Percentiles rank a stretch among this genome's conserved stretches.
Conservation (phyloP, 2,113 vertebrate species). For the Ellobius talpinus region DNA sequence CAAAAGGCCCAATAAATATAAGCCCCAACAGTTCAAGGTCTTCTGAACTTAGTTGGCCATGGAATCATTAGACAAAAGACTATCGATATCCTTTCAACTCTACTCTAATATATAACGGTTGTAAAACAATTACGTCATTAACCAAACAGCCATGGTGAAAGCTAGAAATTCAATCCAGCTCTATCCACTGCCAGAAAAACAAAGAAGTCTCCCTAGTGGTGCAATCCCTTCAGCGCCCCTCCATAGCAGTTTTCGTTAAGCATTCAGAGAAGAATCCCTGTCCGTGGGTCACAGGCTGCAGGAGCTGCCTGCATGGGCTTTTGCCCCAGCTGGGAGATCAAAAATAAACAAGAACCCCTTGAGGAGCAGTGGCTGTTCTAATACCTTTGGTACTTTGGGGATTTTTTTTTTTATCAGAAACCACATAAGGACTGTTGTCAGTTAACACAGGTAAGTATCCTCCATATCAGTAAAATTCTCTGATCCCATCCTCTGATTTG, state of each 20-base stretch:
- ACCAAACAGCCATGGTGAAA: background rate
- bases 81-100: background rate
- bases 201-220: background rate
- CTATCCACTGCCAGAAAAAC: background rate
- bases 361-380: background rate
- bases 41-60: background rate
- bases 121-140: background rate
- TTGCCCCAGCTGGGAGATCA: background rate
- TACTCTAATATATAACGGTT: background rate
- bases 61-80: background rate
- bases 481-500: background rate
- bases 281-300: fast-evolving
- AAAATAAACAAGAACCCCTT: background rate
- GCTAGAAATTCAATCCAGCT: background rate
- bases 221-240: fast-evolving
- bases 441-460: background rate
- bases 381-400: background rate
- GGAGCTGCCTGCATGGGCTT: fast-evolving
- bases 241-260: background rate
- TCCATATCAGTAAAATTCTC: background rate
- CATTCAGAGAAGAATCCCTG: fast-evolving
- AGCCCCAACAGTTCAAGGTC: background rate
- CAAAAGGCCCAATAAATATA: background rate
- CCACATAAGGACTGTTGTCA: background rate
- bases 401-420: background rate